Evolutionary conservation across 2,797 vertebrate genomes (phyloP).

Genomic region (Saxicola maurus): DNA sequence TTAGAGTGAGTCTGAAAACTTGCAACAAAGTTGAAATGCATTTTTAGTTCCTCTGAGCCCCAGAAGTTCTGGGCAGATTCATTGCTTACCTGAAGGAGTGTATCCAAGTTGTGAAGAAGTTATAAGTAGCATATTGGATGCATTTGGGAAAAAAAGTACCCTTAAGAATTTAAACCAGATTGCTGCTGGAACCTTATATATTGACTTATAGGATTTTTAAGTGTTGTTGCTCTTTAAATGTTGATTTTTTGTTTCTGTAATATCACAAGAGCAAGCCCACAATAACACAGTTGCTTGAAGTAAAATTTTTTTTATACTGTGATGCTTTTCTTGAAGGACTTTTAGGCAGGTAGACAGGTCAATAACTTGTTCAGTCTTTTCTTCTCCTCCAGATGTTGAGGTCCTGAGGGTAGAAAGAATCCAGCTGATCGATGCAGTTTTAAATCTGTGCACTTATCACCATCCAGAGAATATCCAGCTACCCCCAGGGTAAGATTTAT

Average conservation of each 20-base stretch:
- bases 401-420: slow-evolving; percentile 93
- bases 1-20: background rate
- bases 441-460: slow-evolving; percentile 97
- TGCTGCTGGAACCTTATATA: background rate
- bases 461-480: slow-evolving; percentile 98
- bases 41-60: background rate
- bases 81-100: background rate
- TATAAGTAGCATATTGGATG: background rate
- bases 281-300: slow-evolving; percentile 37
- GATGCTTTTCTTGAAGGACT: background rate
- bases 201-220: background rate
- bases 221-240: background rate
- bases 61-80: background rate
- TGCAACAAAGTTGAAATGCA: background rate
- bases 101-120: background rate
- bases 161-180: slow-evolving; percentile 6
- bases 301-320: background rate
- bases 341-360: background rate
- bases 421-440: slow-evolving; percentile 93
- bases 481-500: slow-evolving; percentile 84
- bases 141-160: background rate
- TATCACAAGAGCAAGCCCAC: background rate
- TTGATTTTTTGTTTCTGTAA: background rate
- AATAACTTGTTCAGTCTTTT: background rate
- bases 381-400: slow-evolving; percentile 82